Evolutionary conservation across 92 coral and sea anemone species (phyloP).

Genomic region (Hydrozoanthus gracilis): DNA sequence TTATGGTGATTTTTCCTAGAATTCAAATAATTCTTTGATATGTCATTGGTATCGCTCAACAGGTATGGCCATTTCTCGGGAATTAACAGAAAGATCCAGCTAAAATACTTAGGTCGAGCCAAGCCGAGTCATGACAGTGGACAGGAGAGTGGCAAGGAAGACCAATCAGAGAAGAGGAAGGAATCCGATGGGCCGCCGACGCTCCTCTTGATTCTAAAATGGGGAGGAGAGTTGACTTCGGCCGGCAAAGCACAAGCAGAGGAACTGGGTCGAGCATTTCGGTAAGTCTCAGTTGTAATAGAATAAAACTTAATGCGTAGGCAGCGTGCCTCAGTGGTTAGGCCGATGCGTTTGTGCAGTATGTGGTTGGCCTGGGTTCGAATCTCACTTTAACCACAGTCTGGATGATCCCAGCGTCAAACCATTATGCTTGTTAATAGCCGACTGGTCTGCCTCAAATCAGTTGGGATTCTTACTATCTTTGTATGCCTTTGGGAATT

Average conservation of each 20-base stretch:
- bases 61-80: conserved; percentile 99
- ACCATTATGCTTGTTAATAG: too few relatives aligned
- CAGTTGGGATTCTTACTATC: too few relatives aligned
- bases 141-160: conserved; percentile 49
- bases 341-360: too few relatives aligned
- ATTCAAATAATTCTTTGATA: too few relatives aligned
- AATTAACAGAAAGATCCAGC: conserved; percentile 93
- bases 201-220: conserved; percentile 86
- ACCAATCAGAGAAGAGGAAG: conserved; percentile 38
- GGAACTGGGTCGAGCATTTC: conserved; percentile 92
- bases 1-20: too few relatives aligned
- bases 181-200: conserved; percentile 54
- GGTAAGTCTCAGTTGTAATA: conserved; percentile 50
- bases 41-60: background rate
- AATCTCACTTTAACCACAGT: too few relatives aligned
- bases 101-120: conserved; percentile 87
- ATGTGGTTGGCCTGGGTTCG: too few relatives aligned
- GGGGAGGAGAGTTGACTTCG: conserved; percentile 98
- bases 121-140: conserved; percentile 73
- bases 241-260: conserved; percentile 93
- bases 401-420: too few relatives aligned
- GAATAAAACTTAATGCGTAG: too few relatives aligned
- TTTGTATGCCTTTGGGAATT: too few relatives aligned
- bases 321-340: too few relatives aligned
- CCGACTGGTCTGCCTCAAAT: too few relatives aligned